Percentiles rank a stretch among this genome's conserved stretches.
Evolutionary conservation across 2,113 vertebrate genomes (phyloP).

Genomic region (Aldabrachelys gigantea): DNA sequence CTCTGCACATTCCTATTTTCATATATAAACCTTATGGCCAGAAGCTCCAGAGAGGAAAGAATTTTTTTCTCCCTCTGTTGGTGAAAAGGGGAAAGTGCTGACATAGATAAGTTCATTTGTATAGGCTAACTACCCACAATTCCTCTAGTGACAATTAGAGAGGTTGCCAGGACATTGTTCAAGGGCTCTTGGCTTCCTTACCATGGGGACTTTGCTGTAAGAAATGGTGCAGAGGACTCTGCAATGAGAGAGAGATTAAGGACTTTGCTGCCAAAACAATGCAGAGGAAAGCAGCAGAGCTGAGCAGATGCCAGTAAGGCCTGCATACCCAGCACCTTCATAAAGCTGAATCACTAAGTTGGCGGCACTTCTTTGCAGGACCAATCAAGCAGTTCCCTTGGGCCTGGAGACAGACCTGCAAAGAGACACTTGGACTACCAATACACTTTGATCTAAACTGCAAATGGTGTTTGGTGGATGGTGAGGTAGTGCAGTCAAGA

Average conservation of each 20-base stretch:
- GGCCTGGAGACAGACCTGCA: not conserved
- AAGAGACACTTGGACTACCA: not conserved
- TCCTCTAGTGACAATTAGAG: not conserved
- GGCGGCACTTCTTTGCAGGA: not conserved
- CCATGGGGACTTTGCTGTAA: not conserved
- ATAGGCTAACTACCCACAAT: not conserved
- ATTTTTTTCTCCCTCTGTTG: slow-evolving; percentile 75
- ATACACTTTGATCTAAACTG: not conserved
- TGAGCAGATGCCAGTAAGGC: not conserved
- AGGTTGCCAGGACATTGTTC: not conserved
- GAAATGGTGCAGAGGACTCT: not conserved
- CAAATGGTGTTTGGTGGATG: not conserved
- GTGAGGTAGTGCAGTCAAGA: fast-evolving
- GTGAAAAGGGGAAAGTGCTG: slow-evolving; percentile 71
- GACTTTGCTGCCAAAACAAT: no score
- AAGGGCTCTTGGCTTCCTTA: not conserved
- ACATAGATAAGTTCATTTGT: slow-evolving; percentile 17
- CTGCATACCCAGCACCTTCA: not conserved
- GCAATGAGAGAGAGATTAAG: not conserved
- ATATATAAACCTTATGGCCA: not conserved
- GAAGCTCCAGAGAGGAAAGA: slow-evolving; percentile 56
- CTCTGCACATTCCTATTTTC: not conserved
- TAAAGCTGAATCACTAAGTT: not conserved
- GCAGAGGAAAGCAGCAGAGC: not conserved
- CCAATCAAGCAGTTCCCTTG: not conserved